Evolutionary conservation across 2,797 vertebrate genomes (phyloP).

Genomic region (Urocyon cinereoargenteus): DNA sequence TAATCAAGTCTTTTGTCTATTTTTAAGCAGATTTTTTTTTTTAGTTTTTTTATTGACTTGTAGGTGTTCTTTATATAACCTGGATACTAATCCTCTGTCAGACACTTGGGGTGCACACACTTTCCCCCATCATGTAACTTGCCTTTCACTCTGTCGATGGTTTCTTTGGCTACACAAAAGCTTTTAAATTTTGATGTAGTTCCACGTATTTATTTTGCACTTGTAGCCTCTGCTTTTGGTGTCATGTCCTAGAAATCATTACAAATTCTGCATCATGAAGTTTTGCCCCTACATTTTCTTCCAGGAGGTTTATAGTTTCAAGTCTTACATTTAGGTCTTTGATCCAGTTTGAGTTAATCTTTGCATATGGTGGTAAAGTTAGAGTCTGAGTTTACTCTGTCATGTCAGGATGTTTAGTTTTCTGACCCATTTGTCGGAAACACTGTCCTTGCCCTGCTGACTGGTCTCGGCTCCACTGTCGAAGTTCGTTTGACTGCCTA

Average conservation of each 20-base stretch:
- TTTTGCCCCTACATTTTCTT: not conserved
- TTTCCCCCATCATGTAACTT: not conserved
- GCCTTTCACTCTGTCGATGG: not conserved
- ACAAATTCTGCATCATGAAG: accelerated
- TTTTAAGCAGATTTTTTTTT: not conserved
- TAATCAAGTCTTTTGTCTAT: not conserved
- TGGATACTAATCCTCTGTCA: not conserved
- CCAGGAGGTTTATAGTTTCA: not conserved
- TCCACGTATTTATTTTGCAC: accelerated
- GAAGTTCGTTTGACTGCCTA: accelerated
- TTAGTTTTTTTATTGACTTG: not conserved
- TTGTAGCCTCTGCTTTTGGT: not conserved
- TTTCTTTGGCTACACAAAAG: not conserved
- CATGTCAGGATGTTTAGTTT: accelerated
- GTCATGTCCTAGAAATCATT: not conserved
- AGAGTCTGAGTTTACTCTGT: not conserved
- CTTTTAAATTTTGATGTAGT: accelerated
- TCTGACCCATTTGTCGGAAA: accelerated
- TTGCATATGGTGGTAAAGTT: accelerated
- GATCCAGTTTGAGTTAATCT: not conserved
- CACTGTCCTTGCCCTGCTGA: accelerated
- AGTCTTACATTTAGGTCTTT: accelerated
- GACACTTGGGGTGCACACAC: accelerated
- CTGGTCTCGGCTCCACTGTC: accelerated
- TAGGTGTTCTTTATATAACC: not conserved